Evolutionary conservation across 2,113 vertebrate species (phyloP), one percentile per base, ranked within the genome.

Genomic region (Chloebia gouldiae): DNA sequence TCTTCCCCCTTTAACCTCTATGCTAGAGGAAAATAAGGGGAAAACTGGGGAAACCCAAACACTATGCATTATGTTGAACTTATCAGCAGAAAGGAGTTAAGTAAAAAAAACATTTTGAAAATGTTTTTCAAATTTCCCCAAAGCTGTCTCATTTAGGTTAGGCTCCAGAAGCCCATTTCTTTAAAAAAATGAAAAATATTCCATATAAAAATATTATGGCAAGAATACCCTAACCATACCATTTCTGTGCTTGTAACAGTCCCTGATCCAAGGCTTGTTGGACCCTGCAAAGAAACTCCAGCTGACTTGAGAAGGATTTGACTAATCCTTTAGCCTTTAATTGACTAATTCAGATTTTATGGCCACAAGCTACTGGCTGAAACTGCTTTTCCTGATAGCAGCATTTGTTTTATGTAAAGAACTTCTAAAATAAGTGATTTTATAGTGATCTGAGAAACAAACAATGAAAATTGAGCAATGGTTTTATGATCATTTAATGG

Each of bases 301-400:
- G n/a, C 54, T 77, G 94, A 90, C 68, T 68, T 35, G 28, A 92
- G 56, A 78, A 23, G 81, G 90, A 94, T 96, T 96, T 88, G 51
- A 37, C 45, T 94, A 96, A 96, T 88, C 76, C 53, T 78, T 94
- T 90, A 94, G 90, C 76, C 49, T 83, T 94, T 94, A 94, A 96
- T 96, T 95, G 64, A 45, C 65, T 97, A 86, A 92, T 92, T 94
- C 76, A 79, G 86, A 68, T 90, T 81, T 92, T 96, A 82, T 69
- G 45, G 25, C 86, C 60, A 86, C 0, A 0, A 93, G 80, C 60
- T 93, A 71, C 40, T 76, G 76, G 40, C 40, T 71, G 60, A 80
- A 92, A 95, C 28, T 56, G 51, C 35, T 75, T 71, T 86, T 57
- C 68, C 51, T 57, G 49, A 42, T 28, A 84, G 49, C n/a, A 60